Conservation (phyloP, 2,797 vertebrate species). For the Siniperca scherzeri region DNA sequence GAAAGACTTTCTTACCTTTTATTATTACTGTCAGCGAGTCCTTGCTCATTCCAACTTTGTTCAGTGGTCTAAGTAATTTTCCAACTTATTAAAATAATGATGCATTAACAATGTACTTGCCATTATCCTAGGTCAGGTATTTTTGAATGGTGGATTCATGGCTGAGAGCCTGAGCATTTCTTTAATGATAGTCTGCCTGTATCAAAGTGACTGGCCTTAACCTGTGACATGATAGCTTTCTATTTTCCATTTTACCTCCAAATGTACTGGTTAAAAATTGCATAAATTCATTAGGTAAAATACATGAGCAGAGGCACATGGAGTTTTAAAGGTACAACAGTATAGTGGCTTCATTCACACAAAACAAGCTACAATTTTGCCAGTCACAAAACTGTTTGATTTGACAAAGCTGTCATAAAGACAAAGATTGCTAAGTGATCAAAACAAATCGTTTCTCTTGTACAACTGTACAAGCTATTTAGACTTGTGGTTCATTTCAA, state of each 20-base stretch:
- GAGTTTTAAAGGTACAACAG: constrained; percentile 22
- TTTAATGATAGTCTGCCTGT: constrained; percentile 82
- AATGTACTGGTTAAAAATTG: constrained; percentile 60
- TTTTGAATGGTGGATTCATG: constrained; percentile 77
- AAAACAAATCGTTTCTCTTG: constrained; percentile 33
- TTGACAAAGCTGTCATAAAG: constrained; percentile 42
- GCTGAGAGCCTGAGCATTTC: constrained; percentile 72
- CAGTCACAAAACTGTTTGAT: constrained; percentile 50
- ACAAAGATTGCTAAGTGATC: constrained; percentile 23
- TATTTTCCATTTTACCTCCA: constrained; percentile 65
- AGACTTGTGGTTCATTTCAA: constrained; percentile 30
- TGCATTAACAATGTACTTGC: constrained; percentile 84
- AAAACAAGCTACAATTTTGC: constrained; percentile 44
- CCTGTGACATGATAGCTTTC: constrained; percentile 76
- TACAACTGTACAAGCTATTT: constrained; percentile 9
- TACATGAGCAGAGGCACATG: constrained; percentile 29
- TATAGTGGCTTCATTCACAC: constrained; percentile 26
- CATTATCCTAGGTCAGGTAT: constrained; percentile 81
- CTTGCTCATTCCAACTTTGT: constrained; percentile 79
- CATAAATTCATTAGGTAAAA: constrained; percentile 67
- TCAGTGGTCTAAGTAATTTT: constrained; percentile 83
- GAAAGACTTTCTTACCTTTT: constrained; percentile 83
- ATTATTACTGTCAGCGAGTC: constrained; percentile 81
- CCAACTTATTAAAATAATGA: constrained; percentile 84
- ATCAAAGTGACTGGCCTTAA: constrained; percentile 80